Percentiles rank a stretch among this genome's conserved stretches.
These are phyloP conservation scores for Brachyalestes nurse DNA, from an alignment of 2,797 vertebrate genomes.

Conservation along the genomic window DNA sequence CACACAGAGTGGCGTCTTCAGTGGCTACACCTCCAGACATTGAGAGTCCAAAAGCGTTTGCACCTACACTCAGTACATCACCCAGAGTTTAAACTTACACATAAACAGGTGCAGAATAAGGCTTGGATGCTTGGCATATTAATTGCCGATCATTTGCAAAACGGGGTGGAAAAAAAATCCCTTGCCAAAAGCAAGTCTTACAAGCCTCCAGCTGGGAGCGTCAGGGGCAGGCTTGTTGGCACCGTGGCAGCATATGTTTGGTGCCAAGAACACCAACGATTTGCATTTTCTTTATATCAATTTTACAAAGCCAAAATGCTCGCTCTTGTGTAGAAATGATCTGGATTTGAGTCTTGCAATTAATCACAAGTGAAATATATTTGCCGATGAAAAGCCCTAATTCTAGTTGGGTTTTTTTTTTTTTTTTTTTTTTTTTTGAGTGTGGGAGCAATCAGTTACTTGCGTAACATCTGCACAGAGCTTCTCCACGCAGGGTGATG, in stretches of 20 bases:
- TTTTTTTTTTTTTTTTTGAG: slow-evolving; percentile 69
- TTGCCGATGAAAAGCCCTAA: slow-evolving; percentile 87
- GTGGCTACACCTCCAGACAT: background rate
- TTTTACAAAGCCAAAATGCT: slow-evolving; percentile 87
- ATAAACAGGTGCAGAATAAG: slow-evolving; percentile 85
- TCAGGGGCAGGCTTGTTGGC: slow-evolving; percentile 87
- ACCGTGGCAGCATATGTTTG: slow-evolving; percentile 87
- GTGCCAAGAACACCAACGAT: slow-evolving; percentile 88
- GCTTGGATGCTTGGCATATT: slow-evolving; percentile 86
- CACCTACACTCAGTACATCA: slow-evolving; percentile 50
- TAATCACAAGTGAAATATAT: slow-evolving; percentile 90
- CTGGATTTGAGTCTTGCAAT: slow-evolving; percentile 88
- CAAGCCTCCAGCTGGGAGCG: slow-evolving; percentile 87
- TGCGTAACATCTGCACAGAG: slow-evolving; percentile 78
- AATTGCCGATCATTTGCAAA: slow-evolving; percentile 88
- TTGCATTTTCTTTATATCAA: slow-evolving; percentile 89
- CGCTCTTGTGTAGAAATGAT: slow-evolving; percentile 85
- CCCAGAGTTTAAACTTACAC: slow-evolving; percentile 59
- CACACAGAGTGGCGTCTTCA: background rate
- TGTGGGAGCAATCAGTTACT: slow-evolving; percentile 78
- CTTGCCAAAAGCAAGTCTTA: slow-evolving; percentile 87
- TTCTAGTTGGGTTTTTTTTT: slow-evolving; percentile 80
- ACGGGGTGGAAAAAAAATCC: slow-evolving; percentile 81
- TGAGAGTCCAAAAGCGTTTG: slow-evolving; percentile 24
- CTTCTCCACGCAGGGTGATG: slow-evolving; percentile 79